These are phyloP conservation scores for Brachyptera putata DNA, from an alignment of 2,888 invertebrate genomes.

Conservation along the genomic window DNA sequence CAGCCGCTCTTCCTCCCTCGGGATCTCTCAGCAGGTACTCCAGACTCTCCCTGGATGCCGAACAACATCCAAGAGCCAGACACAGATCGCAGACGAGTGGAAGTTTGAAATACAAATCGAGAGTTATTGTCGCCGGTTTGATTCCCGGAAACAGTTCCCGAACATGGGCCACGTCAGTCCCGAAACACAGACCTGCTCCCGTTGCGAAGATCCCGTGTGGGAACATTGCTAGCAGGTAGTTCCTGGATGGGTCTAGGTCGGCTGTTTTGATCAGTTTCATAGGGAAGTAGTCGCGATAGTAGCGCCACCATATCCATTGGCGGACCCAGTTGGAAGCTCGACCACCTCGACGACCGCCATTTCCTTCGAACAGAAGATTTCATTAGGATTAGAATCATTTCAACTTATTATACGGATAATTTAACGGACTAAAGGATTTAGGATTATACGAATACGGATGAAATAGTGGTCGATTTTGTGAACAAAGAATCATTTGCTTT, in stretches of 20 bases:
- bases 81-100: slow-evolving; percentile 69
- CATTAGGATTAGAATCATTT: too few species aligned
- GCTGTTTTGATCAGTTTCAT: slow-evolving; percentile 74
- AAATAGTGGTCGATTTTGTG: too few species aligned
- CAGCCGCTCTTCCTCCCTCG: slow-evolving; percentile 56
- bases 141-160: slow-evolving; percentile 59
- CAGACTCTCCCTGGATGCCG: slow-evolving; percentile 64
- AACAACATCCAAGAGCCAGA: slow-evolving; percentile 51
- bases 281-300: slow-evolving; percentile 82
- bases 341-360: slow-evolving; percentile 54
- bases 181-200: slow-evolving; percentile 55
- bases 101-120: slow-evolving; percentile 67
- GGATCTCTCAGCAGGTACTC: slow-evolving; percentile 54
- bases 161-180: slow-evolving; percentile 40
- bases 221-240: slow-evolving; percentile 83
- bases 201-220: slow-evolving; percentile 87
- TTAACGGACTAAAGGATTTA: too few species aligned
- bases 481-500: too few species aligned
- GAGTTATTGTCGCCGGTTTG: slow-evolving; percentile 57
- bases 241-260: slow-evolving; percentile 71
- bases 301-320: slow-evolving; percentile 64
- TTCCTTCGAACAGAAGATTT: slow-evolving; percentile 61
- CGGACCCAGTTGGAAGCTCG: slow-evolving; percentile 58
- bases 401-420: too few species aligned
- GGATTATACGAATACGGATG: too few species aligned